These are phyloP conservation scores for Siphlonurus alternatus DNA, from an alignment of 2,888 invertebrate genomes.

Conservation along the genomic window DNA sequence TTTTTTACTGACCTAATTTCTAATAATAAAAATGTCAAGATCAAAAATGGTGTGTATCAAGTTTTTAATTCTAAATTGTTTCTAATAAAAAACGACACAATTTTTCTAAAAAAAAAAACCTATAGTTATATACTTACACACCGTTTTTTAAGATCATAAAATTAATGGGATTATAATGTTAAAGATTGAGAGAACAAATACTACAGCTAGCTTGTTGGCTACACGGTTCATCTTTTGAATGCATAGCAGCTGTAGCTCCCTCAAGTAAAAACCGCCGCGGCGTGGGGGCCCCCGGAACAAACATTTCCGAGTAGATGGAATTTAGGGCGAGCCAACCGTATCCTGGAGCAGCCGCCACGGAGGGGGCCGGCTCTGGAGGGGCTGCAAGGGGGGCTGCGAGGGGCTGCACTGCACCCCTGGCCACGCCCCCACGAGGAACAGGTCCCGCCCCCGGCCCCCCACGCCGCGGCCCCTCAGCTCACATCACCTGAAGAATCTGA, in stretches of 20 bases:
- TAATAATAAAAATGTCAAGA: too few species aligned
- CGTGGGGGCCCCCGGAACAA: constrained; percentile 11
- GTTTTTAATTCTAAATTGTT: too few species aligned
- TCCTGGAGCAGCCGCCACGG: constrained; percentile 13
- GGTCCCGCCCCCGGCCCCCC: constrained; percentile 9
- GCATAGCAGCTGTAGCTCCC: constrained; percentile 8
- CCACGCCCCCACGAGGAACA: constrained; percentile 11
- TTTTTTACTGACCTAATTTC: too few species aligned
- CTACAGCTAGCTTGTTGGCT: constrained; percentile 17
- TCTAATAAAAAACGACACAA: too few species aligned
- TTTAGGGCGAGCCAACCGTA: constrained; percentile 17
- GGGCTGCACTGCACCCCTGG: not conserved
- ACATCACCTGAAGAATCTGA: constrained; percentile 68
- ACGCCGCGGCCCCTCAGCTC: constrained; percentile 30
- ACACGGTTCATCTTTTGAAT: constrained; percentile 15
- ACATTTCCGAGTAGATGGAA: constrained; percentile 17
- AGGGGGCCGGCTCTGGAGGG: not conserved
- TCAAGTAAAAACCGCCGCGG: not conserved
- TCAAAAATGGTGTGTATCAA: too few species aligned
- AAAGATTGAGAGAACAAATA: constrained; percentile 20
- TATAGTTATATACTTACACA: too few species aligned
- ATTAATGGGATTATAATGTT: too few species aligned
- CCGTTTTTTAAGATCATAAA: too few species aligned
- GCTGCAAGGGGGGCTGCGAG: not conserved
- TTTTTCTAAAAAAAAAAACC: too few species aligned